Conservation (phyloP, 2,113 vertebrate genomes). For the Eurypyga helias region DNA sequence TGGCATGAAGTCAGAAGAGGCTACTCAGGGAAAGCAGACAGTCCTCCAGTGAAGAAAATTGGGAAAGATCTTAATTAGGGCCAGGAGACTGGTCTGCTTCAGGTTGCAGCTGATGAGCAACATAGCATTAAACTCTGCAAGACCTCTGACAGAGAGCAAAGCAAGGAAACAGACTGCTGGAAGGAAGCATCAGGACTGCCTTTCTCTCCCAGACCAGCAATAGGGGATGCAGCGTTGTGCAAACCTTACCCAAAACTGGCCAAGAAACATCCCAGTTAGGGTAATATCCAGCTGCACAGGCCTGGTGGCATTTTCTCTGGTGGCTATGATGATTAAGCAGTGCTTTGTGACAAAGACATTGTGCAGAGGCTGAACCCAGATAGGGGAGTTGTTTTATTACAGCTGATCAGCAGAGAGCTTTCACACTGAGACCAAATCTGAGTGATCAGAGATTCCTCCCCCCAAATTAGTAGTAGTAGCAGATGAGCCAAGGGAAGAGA, state of each 20-base stretch:
- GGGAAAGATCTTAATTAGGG: background rate
- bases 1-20: background rate
- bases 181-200: background rate
- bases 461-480: background rate
- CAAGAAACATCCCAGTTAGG: background rate
- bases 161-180: background rate
- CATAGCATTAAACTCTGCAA: background rate
- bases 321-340: background rate
- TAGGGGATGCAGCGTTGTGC: background rate
- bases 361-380: background rate
- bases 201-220: background rate
- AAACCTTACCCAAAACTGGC: background rate
- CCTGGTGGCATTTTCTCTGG: background rate
- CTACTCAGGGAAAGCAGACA: background rate
- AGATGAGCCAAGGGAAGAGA: background rate
- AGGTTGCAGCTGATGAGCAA: background rate
- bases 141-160: background rate
- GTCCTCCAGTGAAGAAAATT: background rate
- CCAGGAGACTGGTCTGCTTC: background rate
- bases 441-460: background rate
- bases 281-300: background rate
- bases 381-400: background rate
- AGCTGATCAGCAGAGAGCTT: background rate
- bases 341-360: background rate
- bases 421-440: background rate